Conservation (phyloP, 2,888 invertebrate species). For the Coremacera marginata region DNA sequence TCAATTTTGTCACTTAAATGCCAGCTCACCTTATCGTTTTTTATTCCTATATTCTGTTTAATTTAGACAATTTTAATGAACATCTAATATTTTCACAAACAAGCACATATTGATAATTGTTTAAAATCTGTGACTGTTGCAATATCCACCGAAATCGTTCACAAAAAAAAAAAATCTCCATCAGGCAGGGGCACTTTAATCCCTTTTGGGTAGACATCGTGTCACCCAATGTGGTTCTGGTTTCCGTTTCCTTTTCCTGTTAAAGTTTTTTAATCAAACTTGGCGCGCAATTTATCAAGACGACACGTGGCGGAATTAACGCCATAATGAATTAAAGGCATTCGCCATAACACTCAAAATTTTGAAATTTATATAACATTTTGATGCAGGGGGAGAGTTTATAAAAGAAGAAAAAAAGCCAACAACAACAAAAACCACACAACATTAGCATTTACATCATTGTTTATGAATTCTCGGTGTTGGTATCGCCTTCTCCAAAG, state of each 20-base stretch:
- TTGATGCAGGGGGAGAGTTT: neutral
- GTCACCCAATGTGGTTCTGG: constrained; percentile 41
- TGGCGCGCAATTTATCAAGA: constrained; percentile 51
- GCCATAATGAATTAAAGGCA: constrained; percentile 53
- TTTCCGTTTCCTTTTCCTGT: constrained; percentile 44
- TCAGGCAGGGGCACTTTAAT: neutral
- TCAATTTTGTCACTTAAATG: too few relatives aligned
- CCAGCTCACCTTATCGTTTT: too few relatives aligned
- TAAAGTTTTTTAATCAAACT: constrained; percentile 48
- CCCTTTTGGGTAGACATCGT: constrained; percentile 7
- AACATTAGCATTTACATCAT: neutral
- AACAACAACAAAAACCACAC: neutral
- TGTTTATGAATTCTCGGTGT: neutral
- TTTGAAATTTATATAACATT: neutral
- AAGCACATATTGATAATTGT: too few relatives aligned
- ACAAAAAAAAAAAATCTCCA: too few relatives aligned
- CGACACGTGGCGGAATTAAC: constrained; percentile 55
- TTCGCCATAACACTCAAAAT: constrained; percentile 38
- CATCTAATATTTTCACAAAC: too few relatives aligned
- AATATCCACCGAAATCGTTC: too few relatives aligned
- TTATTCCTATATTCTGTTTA: too few relatives aligned
- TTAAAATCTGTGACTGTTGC: too few relatives aligned
- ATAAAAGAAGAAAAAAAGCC: neutral
- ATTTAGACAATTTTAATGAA: too few relatives aligned
- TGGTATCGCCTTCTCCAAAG: constrained; percentile 34